Conservation (phyloP, 2,113 vertebrate species). For the Bubo scandiacus region DNA sequence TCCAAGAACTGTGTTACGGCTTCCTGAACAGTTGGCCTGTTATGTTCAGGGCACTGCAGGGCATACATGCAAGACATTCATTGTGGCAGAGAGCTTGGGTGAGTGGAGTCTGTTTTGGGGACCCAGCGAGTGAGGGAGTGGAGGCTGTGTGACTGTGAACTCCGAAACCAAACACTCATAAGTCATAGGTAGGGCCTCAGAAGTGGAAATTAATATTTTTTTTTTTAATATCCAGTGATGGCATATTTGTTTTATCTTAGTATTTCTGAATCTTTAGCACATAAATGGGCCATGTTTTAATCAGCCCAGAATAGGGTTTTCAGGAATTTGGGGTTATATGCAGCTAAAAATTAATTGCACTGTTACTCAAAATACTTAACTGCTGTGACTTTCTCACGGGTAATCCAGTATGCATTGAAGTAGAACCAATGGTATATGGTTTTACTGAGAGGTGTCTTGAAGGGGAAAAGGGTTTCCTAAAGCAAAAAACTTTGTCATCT, state of each 20-base stretch:
- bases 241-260: background rate
- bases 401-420: background rate
- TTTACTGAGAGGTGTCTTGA: background rate
- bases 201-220: background rate
- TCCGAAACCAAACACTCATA: background rate
- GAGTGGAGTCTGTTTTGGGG: background rate
- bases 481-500: background rate
- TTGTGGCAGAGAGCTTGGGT: background rate
- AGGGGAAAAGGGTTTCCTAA: background rate
- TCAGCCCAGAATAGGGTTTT: background rate
- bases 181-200: background rate
- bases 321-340: background rate
- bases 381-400: background rate
- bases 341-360: background rate
- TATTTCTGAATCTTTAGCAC: background rate
- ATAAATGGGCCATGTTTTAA: background rate
- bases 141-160: background rate
- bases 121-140: rapidly evolving
- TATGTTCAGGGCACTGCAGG: background rate
- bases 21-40: background rate
- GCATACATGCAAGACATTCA: rapidly evolving
- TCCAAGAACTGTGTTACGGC: background rate
- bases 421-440: background rate
- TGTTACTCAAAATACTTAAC: background rate
- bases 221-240: background rate